Conservation (phyloP, 2,888 invertebrate genomes). For the Limenitis arthemis region DNA sequence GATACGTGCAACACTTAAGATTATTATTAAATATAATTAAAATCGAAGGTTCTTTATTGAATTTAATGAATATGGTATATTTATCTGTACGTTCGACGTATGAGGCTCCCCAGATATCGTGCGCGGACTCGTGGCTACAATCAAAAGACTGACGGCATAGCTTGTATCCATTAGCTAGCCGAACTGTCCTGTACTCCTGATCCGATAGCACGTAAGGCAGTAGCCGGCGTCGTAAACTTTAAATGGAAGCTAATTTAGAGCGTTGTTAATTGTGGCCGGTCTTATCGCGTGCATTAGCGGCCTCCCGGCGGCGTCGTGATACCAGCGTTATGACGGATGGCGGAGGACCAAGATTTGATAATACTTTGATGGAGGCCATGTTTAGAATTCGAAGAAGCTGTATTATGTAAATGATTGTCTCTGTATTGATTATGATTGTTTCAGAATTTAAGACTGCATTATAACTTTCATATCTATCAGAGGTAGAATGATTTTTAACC, state of each 20-base stretch:
- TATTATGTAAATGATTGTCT: conserved; percentile 5
- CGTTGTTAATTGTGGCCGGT: conserved; percentile 64
- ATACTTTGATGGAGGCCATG: conserved; percentile 16
- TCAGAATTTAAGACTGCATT: background rate
- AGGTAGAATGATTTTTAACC: too few relatives aligned
- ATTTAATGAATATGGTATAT: too few relatives aligned
- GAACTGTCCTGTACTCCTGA: conserved; percentile 1
- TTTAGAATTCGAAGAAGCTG: conserved; percentile 5
- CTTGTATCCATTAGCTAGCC: conserved; percentile 10
- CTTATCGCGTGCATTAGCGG: conserved; percentile 66
- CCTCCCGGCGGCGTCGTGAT: conserved; percentile 37
- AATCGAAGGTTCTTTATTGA: too few relatives aligned
- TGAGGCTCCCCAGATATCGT: background rate
- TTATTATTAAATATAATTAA: too few relatives aligned
- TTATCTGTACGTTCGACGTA: background rate
- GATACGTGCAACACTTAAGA: background rate
- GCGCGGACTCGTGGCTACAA: background rate
- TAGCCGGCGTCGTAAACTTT: conserved; percentile 68
- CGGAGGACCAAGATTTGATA: conserved; percentile 17
- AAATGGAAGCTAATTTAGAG: conserved; percentile 69
- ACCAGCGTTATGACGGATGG: conserved; percentile 54
- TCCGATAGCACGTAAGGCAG: conserved; percentile 55
- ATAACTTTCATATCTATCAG: too few relatives aligned
- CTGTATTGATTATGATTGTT: background rate
- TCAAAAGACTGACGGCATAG: background rate